These are phyloP conservation scores for Nyctibius bracteatus DNA, from an alignment of 2,113 vertebrate species.

Conservation along the genomic window DNA sequence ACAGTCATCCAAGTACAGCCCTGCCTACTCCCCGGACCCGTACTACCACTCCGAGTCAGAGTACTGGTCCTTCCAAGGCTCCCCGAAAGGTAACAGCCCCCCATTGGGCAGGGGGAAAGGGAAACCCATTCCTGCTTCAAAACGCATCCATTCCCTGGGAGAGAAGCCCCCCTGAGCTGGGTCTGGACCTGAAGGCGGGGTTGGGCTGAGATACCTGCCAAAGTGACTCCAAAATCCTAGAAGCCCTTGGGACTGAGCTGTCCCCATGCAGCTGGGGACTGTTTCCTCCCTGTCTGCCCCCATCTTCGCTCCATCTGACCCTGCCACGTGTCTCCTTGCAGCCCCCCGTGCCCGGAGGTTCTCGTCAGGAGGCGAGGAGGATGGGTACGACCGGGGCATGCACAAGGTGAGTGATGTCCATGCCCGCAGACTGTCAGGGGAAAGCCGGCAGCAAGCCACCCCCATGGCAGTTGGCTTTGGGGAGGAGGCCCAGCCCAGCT, in stretches of 20 bases:
- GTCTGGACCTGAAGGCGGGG: not conserved
- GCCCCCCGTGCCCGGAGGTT: constrained; percentile 81
- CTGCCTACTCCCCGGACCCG: constrained; percentile 87
- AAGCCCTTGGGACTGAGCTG: not conserved
- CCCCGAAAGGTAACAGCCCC: constrained; percentile 84
- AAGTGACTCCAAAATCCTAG: not conserved
- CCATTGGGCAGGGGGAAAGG: rapidly evolving
- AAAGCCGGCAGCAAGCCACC: not conserved
- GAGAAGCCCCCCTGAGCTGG: rapidly evolving
- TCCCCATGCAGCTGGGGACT: not conserved
- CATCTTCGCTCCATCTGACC: not conserved
- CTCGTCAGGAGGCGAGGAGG: constrained; percentile 83
- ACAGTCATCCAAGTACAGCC: constrained; percentile 88
- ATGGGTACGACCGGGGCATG: constrained; percentile 81
- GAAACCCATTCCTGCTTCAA: not conserved
- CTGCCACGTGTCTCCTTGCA: constrained; percentile 22
- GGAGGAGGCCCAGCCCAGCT: not conserved
- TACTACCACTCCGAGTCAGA: constrained; percentile 87
- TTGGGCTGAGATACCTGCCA: not conserved
- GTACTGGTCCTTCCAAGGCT: constrained; percentile 88
- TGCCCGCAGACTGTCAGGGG: not conserved
- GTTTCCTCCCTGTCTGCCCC: not conserved
- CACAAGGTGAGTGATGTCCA: constrained; percentile 73
- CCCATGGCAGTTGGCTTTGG: rapidly evolving
- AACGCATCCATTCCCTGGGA: not conserved